These are phyloP conservation scores for Morone saxatilis DNA, from an alignment of 2,113 vertebrate genomes.

Conservation along the genomic window DNA sequence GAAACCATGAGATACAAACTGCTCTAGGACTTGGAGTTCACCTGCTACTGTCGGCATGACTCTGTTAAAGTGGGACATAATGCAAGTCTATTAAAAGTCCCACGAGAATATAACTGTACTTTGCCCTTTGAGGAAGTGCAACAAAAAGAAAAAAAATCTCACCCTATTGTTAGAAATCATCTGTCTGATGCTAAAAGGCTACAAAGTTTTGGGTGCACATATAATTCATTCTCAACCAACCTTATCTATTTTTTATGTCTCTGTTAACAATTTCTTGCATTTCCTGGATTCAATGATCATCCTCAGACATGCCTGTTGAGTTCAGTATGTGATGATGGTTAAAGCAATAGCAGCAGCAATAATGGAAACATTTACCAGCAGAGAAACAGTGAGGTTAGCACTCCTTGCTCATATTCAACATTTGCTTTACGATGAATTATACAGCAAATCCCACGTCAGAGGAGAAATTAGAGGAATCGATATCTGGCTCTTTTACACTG, in stretches of 20 bases:
- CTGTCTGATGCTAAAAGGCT: too few relatives aligned
- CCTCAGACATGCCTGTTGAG: neutral
- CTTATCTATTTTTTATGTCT: neutral
- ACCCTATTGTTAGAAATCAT: neutral
- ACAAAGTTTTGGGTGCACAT: neutral
- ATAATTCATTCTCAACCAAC: neutral
- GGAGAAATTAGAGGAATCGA: neutral
- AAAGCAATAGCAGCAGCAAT: neutral
- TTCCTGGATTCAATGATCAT: neutral
- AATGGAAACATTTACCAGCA: constrained; percentile 1
- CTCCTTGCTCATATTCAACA: neutral
- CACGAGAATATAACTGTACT: neutral
- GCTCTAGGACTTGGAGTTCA: neutral
- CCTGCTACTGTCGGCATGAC: constrained; percentile 27
- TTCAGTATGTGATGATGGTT: neutral
- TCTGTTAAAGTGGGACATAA: constrained; percentile 27
- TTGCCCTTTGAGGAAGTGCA: neutral
- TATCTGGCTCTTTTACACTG: neutral
- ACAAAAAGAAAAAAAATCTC: neutral
- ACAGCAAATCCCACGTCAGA: neutral
- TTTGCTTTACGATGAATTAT: neutral
- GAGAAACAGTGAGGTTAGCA: neutral
- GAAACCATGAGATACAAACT: constrained; percentile 28
- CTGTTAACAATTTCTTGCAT: neutral
- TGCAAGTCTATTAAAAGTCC: neutral